Base-by-base conservation (phyloP, 2,888 invertebrate species). In the Phytoseiulus persimilis region DNA sequence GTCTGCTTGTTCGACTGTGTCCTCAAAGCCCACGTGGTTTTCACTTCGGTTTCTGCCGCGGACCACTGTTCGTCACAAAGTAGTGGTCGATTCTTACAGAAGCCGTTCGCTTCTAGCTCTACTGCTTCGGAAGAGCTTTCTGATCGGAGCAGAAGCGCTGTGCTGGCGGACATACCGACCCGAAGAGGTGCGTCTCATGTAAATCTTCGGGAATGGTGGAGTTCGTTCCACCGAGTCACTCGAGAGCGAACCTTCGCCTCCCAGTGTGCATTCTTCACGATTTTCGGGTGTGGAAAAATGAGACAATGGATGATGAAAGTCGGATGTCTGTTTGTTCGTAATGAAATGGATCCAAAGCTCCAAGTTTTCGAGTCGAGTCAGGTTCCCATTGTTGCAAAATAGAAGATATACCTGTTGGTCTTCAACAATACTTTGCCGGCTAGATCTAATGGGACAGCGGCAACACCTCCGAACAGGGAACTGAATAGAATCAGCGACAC, bases 281-380 rank as follows among this genome's bases (percentile, higher is more conserved):
- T 65, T 65, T 65, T 65, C 65, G 65, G 65, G 65, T 65, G 65
- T 65, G 65, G 65, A 65, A 65, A 65, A 65, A 65, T 65, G 65
- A 65, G 65, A 65, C 65, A 65, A 65, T 65, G 18, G 65, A 65
- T 65, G 65, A 65, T 65, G 65, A 65, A 65, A 65, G 65, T 65
- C 65, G 65, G 65, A 65, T 65, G 65, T 65, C 9, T 14, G 65
- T 65, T 65, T 28, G 65, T 3, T 18, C 65, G 65, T 65, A 65
- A 65, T 65, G 65, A 65, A 65, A 65, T 65, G 65, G 65, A 65
- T 11, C 65, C 65, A 6, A 65, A 28, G 65, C 65, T 65, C 18
- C 65, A 65, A 65, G 65, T 65, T 65, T 65, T 18, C 39, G 9
- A 39, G 39, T 18, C 39, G 9, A 39, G 39, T 65, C 65, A 65